Percentiles rank a stretch among this genome's conserved stretches.
phyloP scores from a whole-genome alignment of 2,113 vertebrate genomes.

The Cheirogaleus medius region DNA sequence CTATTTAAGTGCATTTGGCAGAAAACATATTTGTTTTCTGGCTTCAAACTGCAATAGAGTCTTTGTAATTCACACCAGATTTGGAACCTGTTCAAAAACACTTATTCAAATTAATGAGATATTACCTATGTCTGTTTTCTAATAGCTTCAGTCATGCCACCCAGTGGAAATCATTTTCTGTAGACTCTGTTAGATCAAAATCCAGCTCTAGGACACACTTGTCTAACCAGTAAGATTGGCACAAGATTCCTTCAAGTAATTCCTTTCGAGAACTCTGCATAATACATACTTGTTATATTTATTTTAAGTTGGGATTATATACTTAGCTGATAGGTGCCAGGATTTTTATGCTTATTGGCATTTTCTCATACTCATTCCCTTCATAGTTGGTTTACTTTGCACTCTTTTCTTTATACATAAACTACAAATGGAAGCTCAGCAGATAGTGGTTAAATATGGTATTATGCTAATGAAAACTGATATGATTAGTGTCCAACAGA shows the following conservation, averaged over 20 bases:
- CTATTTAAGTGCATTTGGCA: conserved; percentile 70
- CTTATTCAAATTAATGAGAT: conserved; percentile 72
- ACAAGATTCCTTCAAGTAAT: neutral
- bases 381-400: neutral
- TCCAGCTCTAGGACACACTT: neutral
- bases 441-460: neutral
- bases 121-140: conserved; percentile 63
- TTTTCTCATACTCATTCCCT: neutral
- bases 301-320: neutral
- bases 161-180: neutral
- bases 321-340: neutral
- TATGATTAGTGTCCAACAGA: neutral
- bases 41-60: conserved; percentile 42
- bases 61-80: conserved; percentile 72
- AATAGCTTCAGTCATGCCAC: conserved; percentile 12
- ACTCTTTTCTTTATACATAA: neutral
- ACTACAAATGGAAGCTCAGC: neutral
- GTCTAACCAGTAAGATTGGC: conserved; percentile 1
- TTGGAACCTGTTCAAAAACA: conserved; percentile 71
- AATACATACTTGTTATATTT: neutral
- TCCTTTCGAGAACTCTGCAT: neutral
- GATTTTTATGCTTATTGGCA: neutral
- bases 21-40: conserved; percentile 75
- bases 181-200: conserved; percentile 18
- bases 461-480: neutral